phyloP scores from a whole-genome alignment of 1,140 invertebrate species.

The Myzus persicae region DNA sequence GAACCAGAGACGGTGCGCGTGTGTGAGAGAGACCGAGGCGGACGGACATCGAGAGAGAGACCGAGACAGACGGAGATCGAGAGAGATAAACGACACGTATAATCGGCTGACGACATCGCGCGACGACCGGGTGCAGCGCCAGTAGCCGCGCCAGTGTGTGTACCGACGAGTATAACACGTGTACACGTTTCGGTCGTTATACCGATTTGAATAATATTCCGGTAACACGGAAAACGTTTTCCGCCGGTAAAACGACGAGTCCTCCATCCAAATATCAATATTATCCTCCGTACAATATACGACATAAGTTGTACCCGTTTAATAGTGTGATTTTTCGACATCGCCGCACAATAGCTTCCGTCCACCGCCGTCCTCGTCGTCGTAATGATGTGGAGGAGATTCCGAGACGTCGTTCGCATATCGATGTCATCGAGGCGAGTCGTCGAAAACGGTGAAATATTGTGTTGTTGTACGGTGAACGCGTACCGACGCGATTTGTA shows the following conservation, averaged over 20 bases:
- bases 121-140: slow-evolving; percentile 1
- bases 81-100: not conserved
- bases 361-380: no score
- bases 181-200: slow-evolving; percentile 3
- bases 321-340: not conserved
- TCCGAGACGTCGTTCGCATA: not conserved
- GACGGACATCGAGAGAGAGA: not conserved
- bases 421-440: not conserved
- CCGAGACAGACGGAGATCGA: not conserved
- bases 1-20: not conserved
- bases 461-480: not conserved
- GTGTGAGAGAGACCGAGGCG: no score
- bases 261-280: not conserved
- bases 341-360: not conserved
- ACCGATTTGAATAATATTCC: slow-evolving; percentile 31
- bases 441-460: not conserved
- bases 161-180: not conserved
- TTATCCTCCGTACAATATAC: no score
- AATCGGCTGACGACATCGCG: not conserved
- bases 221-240: slow-evolving; percentile 1
- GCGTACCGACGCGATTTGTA: not conserved
- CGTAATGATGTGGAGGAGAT: no score
- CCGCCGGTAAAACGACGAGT: not conserved
- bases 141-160: slow-evolving; percentile 4
- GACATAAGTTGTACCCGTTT: not conserved